These are phyloP conservation scores for Xanthostigma xanthostigma DNA, from an alignment of 2,888 invertebrate species.

Conservation along the genomic window DNA sequence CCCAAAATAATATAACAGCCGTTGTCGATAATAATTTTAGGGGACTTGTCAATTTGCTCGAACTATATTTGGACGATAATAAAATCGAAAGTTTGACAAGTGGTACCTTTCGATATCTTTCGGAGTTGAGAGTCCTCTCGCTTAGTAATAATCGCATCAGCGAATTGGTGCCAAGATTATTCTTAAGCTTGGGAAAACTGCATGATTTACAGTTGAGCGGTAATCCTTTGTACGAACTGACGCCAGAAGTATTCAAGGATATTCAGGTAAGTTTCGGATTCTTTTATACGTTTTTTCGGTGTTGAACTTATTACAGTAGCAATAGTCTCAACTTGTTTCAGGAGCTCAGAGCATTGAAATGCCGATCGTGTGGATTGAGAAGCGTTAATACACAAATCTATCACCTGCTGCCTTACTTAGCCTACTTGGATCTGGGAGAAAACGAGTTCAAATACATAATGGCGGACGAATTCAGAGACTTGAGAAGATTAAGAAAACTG, in stretches of 20 bases:
- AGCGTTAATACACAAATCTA: slow-evolving; percentile 68
- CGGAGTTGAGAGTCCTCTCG: slow-evolving; percentile 49
- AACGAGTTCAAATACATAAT: slow-evolving; percentile 63
- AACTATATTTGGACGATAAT: slow-evolving; percentile 59
- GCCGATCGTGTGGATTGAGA: slow-evolving; percentile 54
- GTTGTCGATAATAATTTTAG: slow-evolving; percentile 60
- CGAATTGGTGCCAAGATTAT: slow-evolving; percentile 54
- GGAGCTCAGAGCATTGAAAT: slow-evolving; percentile 53
- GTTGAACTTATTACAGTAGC: slow-evolving; percentile 1
- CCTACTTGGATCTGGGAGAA: slow-evolving; percentile 60
- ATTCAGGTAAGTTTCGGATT: slow-evolving; percentile 32
- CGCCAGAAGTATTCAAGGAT: slow-evolving; percentile 67
- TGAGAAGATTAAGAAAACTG: slow-evolving; percentile 46
- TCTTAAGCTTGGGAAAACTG: slow-evolving; percentile 57
- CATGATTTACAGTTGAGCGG: slow-evolving; percentile 57
- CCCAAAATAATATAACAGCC: slow-evolving; percentile 56
- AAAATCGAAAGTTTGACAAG: slow-evolving; percentile 58
- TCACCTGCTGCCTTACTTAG: slow-evolving; percentile 54
- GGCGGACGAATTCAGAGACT: slow-evolving; percentile 54
- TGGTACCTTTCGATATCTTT: slow-evolving; percentile 58
- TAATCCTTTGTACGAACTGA: slow-evolving; percentile 57
- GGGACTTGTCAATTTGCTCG: slow-evolving; percentile 55
- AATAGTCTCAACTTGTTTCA: slow-evolving; percentile 28
- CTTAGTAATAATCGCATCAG: slow-evolving; percentile 51
- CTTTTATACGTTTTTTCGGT: slow-evolving; percentile 4